Base-by-base conservation (phyloP, 1,140 invertebrate species). In the Agrilus planipennis region DNA sequence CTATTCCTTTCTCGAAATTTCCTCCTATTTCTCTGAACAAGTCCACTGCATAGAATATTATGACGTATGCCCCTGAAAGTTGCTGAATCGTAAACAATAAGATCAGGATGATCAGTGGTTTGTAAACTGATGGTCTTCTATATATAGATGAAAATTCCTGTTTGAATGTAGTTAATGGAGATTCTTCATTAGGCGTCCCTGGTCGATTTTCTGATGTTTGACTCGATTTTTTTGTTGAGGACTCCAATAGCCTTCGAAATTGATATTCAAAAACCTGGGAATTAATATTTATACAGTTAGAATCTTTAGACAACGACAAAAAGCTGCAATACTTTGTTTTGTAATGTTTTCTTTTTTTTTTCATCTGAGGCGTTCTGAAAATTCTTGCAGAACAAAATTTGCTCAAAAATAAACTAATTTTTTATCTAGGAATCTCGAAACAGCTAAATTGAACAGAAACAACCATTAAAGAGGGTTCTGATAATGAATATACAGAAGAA, bases 21-120 rank as follows among this genome's bases (percentile, higher is more conserved):
- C 62, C 64, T 2, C 64, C 65, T 10, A 73, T 55, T 45, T 65
- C 53, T 16, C 60, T 46, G 42, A 74, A 77, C 37, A 74, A 64
- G 2, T 72, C 67, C 2, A 76, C 70, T 0, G 77, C 73, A 50
- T 81, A 82, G 51, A 81, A 81, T 45, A 81, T 76, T 2, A 83
- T 65, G 1, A 74, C 72, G 55, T 83, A 77, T 22, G 62, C 60
- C 9, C 75, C 75, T 2, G 69, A 66, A 0, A 73, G 43, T 55
- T 77, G 75, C 56, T 77, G 75, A 3, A 75, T 60, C 0, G 70
- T 14, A 43, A 77, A 69, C 12, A 76, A 46, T 3, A 64, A 22
- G 0, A 69, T 18, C 1, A 75, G 57, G 4, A 75, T 62, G 3
- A 62, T 17, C 0, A 71, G 46, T 1, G 75, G 74, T 44, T 70